A percentile compares a stretch with the other conserved stretches of the same genome.
phyloP scores from a whole-genome alignment of 1,140 invertebrate species.

The Monomorium pharaonis region DNA sequence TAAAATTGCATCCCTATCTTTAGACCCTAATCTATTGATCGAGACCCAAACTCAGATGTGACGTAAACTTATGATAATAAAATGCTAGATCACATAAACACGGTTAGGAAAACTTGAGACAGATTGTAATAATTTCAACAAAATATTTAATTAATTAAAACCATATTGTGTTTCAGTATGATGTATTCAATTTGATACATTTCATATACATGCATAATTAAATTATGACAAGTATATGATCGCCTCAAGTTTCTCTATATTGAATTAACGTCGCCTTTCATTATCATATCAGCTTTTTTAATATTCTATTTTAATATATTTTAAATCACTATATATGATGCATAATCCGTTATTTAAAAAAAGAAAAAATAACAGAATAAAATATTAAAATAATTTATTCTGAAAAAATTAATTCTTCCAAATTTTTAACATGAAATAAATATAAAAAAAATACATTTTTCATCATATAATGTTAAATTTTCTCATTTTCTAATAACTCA shows the following conservation, averaged over 20 bases:
- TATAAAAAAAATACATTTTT: background rate
- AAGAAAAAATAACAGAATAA: background rate
- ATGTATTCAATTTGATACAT: background rate
- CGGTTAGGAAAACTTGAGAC: background rate
- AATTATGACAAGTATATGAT: background rate
- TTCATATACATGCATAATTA: too few relatives aligned
- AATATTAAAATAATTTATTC: background rate
- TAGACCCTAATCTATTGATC: conserved; percentile 18
- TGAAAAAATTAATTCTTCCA: background rate
- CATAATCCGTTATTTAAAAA: conserved; percentile 16
- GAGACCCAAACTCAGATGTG: background rate
- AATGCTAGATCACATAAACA: background rate
- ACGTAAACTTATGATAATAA: background rate
- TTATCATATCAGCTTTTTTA: background rate
- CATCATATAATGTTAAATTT: background rate
- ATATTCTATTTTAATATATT: conserved; percentile 35
- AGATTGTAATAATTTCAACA: background rate
- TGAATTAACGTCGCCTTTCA: conserved; percentile 20
- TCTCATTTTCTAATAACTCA: background rate
- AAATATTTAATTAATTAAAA: background rate
- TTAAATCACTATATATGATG: background rate
- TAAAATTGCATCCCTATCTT: conserved; percentile 10
- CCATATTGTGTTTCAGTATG: background rate
- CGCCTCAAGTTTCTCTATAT: background rate
- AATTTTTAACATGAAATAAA: background rate